Evolutionary conservation across 1,140 invertebrate species (phyloP).

Genomic region (Zaprionus vittiger): DNA sequence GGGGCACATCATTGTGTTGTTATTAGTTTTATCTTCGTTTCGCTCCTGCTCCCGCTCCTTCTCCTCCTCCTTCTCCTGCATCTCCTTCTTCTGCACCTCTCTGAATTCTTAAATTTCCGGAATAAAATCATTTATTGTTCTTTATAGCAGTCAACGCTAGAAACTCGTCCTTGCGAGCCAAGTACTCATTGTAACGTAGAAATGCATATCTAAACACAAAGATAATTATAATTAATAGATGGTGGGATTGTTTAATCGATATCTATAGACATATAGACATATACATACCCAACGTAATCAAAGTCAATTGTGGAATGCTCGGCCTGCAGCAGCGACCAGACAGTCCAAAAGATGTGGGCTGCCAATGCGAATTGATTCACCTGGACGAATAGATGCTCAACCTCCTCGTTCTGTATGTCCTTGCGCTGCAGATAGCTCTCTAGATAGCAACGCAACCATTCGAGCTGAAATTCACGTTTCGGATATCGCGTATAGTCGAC

Average conservation of each 20-base stretch:
- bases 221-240: background rate
- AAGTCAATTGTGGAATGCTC: constrained; percentile 96
- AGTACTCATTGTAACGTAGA: constrained; percentile 88
- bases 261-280: constrained; percentile 21
- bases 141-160: constrained; percentile 66
- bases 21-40: constrained; percentile 15
- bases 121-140: constrained; percentile 72
- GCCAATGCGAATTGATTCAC: constrained; percentile 92
- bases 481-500: constrained; percentile 93
- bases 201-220: constrained; percentile 87
- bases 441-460: constrained; percentile 93
- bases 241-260: constrained; percentile 2
- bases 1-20: constrained; percentile 46
- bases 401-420: constrained; percentile 86
- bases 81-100: background rate
- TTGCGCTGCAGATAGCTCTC: constrained; percentile 86
- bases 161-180: constrained; percentile 85
- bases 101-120: constrained; percentile 10
- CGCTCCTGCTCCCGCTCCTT: background rate
- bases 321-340: constrained; percentile 96
- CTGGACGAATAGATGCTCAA: constrained; percentile 90
- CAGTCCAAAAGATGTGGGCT: constrained; percentile 95
- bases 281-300: constrained; percentile 95
- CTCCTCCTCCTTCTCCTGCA: background rate
- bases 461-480: constrained; percentile 90